Evolutionary conservation across 2,113 vertebrate genomes (phyloP).

Genomic region (Brachypodius melanocephalos): DNA sequence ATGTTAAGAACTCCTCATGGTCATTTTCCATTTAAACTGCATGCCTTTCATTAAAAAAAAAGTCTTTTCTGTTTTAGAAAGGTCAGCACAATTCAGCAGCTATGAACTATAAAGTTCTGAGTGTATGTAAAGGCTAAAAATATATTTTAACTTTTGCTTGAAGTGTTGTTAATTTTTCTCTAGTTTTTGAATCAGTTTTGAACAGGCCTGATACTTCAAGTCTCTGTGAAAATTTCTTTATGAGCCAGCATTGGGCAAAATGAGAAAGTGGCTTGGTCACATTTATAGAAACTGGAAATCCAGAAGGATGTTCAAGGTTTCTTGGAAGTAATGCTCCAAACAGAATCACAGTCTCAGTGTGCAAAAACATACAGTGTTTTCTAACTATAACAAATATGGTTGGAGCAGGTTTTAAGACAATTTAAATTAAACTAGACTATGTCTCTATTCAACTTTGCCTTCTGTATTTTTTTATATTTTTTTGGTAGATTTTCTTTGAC

Average conservation of each 20-base stretch:
- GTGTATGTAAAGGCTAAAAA: neutral
- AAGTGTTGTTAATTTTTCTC: neutral
- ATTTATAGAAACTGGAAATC: neutral
- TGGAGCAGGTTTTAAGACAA: neutral
- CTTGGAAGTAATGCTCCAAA: neutral
- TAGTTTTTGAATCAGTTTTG: neutral
- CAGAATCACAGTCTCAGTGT: neutral
- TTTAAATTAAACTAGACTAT: neutral
- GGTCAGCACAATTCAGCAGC: neutral
- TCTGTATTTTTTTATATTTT: neutral
- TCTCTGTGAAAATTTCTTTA: neutral
- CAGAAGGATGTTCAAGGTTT: neutral
- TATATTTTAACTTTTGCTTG: neutral
- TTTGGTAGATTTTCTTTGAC: neutral
- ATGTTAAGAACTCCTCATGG: constrained; percentile 19
- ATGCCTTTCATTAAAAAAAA: neutral
- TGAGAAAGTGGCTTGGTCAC: neutral
- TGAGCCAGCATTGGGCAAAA: neutral
- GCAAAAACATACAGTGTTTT: neutral
- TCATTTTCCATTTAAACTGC: neutral
- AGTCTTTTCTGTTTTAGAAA: neutral
- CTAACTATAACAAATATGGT: neutral
- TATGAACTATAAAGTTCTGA: neutral
- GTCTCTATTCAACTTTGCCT: neutral
- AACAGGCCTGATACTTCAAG: neutral